Evolutionary conservation across 2,113 vertebrate species (phyloP).

Genomic region (Hippotragus niger): DNA sequence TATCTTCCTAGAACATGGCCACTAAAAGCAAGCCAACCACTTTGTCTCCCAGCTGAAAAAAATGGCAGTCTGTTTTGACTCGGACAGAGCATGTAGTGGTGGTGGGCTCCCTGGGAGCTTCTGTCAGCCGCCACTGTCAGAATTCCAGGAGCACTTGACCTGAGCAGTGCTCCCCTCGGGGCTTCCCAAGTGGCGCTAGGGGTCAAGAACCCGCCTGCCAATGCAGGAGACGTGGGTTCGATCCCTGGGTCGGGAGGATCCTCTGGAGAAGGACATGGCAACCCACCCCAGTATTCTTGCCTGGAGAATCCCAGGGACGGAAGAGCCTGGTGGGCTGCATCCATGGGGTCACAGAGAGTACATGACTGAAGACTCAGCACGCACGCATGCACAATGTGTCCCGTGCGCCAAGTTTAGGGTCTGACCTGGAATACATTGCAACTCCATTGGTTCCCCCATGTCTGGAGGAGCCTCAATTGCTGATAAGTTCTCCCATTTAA

Average conservation of each 20-base stretch:
- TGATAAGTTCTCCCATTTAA: neutral
- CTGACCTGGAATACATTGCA: neutral
- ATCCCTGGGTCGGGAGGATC: neutral
- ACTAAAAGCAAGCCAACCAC: neutral
- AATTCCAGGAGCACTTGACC: fast-evolving
- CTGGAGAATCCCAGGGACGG: neutral
- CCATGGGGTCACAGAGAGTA: neutral
- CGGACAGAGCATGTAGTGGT: neutral
- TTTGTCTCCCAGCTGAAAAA: neutral
- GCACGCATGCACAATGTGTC: fast-evolving
- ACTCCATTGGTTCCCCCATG: neutral
- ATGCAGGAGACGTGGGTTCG: fast-evolving
- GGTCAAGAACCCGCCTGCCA: neutral
- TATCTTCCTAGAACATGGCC: neutral
- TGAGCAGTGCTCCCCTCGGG: neutral
- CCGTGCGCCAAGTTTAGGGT: neutral
- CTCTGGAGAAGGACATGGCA: neutral
- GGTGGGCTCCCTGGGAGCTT: neutral
- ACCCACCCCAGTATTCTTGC: neutral
- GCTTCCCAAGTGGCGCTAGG: neutral
- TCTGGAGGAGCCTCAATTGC: neutral
- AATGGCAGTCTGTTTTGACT: neutral
- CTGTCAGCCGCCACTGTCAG: fast-evolving
- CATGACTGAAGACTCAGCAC: neutral
- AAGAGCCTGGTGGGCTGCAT: neutral